Conservation (phyloP, 2,113 vertebrate genomes). For the Hiodon tergisus region DNA sequence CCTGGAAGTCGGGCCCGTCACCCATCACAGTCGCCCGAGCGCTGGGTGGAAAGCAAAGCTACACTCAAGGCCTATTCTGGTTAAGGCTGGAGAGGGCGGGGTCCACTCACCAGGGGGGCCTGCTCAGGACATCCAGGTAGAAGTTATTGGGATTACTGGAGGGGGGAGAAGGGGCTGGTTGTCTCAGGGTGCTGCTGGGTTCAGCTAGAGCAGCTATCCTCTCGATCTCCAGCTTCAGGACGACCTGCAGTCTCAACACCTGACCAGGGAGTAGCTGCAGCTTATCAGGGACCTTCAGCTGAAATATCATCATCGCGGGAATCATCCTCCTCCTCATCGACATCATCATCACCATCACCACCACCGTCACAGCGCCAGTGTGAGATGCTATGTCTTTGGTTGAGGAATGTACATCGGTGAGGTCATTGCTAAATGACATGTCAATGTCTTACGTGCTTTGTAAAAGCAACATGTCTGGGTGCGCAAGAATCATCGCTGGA, state of each 20-base stretch:
- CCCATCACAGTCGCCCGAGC: too few relatives aligned
- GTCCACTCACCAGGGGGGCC: too few relatives aligned
- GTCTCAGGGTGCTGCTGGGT: not conserved
- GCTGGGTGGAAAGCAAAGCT: too few relatives aligned
- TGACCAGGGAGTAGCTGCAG: constrained; percentile 69
- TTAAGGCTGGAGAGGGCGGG: not conserved
- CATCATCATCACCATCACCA: not conserved
- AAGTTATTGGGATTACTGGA: fast-evolving
- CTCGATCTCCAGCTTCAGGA: constrained; percentile 57
- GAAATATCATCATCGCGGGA: not conserved
- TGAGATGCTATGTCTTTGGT: not conserved
- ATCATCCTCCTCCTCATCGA: not conserved
- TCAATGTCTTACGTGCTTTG: not conserved
- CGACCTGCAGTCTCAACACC: constrained; percentile 57
- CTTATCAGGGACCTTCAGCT: constrained; percentile 66
- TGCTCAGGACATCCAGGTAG: too few relatives aligned
- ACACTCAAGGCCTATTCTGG: too few relatives aligned
- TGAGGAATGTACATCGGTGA: not conserved
- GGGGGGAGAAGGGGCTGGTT: constrained; percentile 27
- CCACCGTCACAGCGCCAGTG: not conserved
- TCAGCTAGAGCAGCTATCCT: constrained; percentile 27
- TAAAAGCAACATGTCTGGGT: not conserved
- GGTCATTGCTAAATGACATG: not conserved
- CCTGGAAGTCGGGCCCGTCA: not conserved
- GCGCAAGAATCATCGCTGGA: not conserved